Base-by-base conservation (phyloP, 2,888 invertebrate genomes). In the Callimorpha dominula region DNA sequence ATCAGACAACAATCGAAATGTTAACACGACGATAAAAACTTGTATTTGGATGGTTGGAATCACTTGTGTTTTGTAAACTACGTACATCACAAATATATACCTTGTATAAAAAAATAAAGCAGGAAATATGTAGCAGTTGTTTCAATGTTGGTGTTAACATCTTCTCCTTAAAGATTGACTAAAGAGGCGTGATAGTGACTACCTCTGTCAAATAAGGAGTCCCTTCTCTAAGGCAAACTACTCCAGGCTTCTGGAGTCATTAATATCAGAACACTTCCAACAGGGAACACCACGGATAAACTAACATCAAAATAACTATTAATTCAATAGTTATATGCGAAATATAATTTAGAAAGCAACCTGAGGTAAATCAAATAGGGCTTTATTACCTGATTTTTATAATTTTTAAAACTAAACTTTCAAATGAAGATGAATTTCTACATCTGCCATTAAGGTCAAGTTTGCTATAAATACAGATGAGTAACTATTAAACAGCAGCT, bases 1-100 rank as follows among this genome's bases (percentile, higher is more conserved):
- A 85, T 87, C 87, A 86, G 92, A 93, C 92, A 92, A 93, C 93
- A 93, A 94, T 94, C 93, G 93, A 91, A 93, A 91, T 91, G 90
- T 90, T 90, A 91, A 91, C 90, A 92, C 86, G 81, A 86, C 79
- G 86, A 89, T 81, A 92, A 91, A 88, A 88, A 87, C 72, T 75
- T 76, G 81, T 85, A 79, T 85, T 79, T 65, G 74, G 68, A 71
- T 66, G 70, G 73, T 81, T 81, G 54, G 65, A 69, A 78, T 62
- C 84, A 80, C 77, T 78, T 74, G 77, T 72, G 72, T 72, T 76
- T 79, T 20, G 64, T 65, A 71, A 69, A 49, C 78, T 74, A 66
- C 57, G 72, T 68, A 72, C 75, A 62, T 79, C 78, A 65, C 63
- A 74, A 66, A 71, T 74, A 67, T 42, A 70, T 42, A 40, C 14